phyloP scores from a whole-genome alignment of 2,797 vertebrate genomes.

The Nyctibius grandis region DNA sequence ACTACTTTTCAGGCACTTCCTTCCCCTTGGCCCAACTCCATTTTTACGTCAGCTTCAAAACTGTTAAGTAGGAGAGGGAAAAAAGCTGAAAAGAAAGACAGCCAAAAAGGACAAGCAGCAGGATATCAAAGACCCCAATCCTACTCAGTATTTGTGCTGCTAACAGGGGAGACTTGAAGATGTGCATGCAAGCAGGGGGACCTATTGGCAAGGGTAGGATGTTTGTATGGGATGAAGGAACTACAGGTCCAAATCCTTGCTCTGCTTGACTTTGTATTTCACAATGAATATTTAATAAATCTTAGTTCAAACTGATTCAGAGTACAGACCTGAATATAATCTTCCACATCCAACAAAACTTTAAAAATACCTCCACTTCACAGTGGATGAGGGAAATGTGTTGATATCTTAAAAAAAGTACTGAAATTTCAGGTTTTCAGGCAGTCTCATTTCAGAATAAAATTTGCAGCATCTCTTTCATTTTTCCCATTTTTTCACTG shows the following conservation, averaged over 20 bases:
- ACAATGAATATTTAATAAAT: neutral
- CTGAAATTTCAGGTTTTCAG: neutral
- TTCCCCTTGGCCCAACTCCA: constrained; percentile 25
- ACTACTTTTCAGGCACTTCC: constrained; percentile 20
- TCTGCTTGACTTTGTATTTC: neutral
- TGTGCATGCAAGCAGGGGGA: neutral
- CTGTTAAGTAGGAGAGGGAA: neutral
- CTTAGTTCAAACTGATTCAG: neutral
- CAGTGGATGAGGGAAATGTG: neutral
- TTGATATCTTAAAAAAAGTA: neutral
- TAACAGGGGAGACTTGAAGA: neutral
- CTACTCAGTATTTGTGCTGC: neutral
- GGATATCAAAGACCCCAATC: neutral
- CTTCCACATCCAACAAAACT: neutral
- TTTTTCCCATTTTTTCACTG: neutral
- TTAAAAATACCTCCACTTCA: neutral
- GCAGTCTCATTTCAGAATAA: neutral
- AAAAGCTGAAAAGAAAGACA: neutral
- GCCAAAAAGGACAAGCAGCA: neutral
- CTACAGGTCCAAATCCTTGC: neutral
- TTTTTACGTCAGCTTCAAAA: neutral
- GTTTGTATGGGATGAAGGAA: neutral
- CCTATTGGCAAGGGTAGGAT: neutral
- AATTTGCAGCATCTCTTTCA: neutral
- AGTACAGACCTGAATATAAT: neutral